Evolutionary conservation across 2,888 invertebrate species (phyloP).

Genomic region (Idaea aversata): DNA sequence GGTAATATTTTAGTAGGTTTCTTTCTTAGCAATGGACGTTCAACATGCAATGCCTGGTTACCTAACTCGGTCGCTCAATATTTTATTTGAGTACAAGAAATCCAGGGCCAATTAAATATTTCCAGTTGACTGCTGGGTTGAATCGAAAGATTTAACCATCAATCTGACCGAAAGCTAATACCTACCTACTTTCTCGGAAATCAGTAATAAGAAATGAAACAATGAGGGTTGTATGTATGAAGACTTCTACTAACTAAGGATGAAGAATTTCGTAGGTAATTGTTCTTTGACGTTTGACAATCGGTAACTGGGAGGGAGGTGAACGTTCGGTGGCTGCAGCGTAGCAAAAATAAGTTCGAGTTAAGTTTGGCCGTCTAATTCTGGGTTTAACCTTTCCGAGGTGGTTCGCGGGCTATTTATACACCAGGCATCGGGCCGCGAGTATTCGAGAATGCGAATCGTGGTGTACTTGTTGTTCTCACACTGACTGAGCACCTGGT

Average conservation of each 20-base stretch:
- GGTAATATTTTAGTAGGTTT: neutral
- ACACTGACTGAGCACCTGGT: conserved; percentile 27
- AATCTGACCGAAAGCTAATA: neutral
- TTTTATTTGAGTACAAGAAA: neutral
- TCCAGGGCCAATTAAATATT: conserved; percentile 19
- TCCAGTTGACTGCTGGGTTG: conserved; percentile 14
- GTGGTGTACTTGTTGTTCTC: conserved; percentile 23
- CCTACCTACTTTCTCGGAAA: conserved; percentile 9
- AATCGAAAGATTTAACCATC: conserved; percentile 14
- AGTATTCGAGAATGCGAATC: conserved; percentile 52
- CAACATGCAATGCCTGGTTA: neutral
- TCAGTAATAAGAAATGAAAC: neutral
- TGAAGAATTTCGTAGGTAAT: neutral
- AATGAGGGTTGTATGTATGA: neutral
- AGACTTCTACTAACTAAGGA: too few species aligned
- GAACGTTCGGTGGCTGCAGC: conserved; percentile 29
- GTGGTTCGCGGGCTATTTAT: conserved; percentile 61
- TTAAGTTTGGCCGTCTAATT: conserved; percentile 75
- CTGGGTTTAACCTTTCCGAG: conserved; percentile 69
- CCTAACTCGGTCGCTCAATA: neutral
- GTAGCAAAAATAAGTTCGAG: conserved; percentile 65
- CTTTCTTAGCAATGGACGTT: neutral
- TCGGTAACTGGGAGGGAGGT: conserved; percentile 30
- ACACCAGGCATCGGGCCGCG: conserved; percentile 31
- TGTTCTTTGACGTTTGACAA: neutral